A percentile compares a stretch with the other conserved stretches of the same genome.
These are phyloP conservation scores for Stichopus horrens DNA, from an alignment of 53 echinoderm and acorn worm species.

Conservation along the genomic window DNA sequence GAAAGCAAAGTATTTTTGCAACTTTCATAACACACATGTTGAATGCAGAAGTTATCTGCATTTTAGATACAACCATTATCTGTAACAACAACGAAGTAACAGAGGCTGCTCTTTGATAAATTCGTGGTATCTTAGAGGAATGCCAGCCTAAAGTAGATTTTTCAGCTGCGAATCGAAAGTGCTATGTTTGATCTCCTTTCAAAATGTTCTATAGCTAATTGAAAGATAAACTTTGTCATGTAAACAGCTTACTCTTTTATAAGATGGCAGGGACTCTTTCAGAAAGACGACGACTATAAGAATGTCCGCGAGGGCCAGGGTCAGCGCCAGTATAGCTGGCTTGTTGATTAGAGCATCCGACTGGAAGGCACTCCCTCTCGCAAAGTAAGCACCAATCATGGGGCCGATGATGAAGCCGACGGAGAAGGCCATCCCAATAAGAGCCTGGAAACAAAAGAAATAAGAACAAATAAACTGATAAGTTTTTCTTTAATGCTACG, in stretches of 20 bases:
- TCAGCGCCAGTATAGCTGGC: constrained; percentile 84
- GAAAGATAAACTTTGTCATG: not conserved
- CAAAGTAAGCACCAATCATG: constrained; percentile 95
- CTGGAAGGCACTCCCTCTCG: constrained; percentile 64
- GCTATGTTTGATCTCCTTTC: not conserved
- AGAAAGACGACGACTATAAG: constrained; percentile 73
- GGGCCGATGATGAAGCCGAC: constrained; percentile 94
- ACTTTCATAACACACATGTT: no score
- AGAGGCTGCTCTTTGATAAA: no score
- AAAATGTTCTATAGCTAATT: not conserved
- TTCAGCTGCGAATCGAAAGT: not conserved
- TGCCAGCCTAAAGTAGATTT: no score
- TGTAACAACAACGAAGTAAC: no score
- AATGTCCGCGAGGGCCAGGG: constrained; percentile 69
- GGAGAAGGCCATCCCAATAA: constrained; percentile 94
- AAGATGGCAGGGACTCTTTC: constrained; percentile 78
- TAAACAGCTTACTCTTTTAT: constrained; percentile 69
- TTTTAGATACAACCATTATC: no score
- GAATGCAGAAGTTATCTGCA: no score
- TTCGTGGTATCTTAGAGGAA: no score
- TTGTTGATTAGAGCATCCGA: constrained; percentile 60
- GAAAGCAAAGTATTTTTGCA: no score
- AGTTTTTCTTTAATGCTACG: no score
- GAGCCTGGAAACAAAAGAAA: constrained; percentile 54
- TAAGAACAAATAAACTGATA: no score